These are phyloP conservation scores for Nannobrachium achirus DNA, from an alignment of 2,113 vertebrate species.

Conservation along the genomic window DNA sequence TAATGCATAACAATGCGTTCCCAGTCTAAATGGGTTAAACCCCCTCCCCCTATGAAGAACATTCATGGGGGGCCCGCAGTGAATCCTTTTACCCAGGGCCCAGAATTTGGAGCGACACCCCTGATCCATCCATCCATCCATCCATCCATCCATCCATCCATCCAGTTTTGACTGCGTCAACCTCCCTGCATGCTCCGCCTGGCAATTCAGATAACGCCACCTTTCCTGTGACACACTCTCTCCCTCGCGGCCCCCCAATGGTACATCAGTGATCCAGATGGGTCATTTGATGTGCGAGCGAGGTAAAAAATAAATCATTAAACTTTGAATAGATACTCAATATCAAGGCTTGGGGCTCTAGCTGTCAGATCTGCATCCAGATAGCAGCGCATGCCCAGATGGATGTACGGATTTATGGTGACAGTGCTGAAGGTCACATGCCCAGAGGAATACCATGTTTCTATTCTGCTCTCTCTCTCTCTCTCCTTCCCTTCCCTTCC, in stretches of 20 bases:
- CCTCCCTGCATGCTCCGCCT: conserved; percentile 21
- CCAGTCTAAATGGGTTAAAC: too few species aligned
- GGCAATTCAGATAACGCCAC: conserved; percentile 20
- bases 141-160: too few species aligned
- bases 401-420: conserved; percentile 46
- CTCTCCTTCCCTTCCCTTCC: not conserved
- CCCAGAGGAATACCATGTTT: conserved; percentile 12
- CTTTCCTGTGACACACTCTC: conserved; percentile 33
- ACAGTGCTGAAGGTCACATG: conserved; percentile 39
- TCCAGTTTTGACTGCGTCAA: conserved; percentile 21
- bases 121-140: too few species aligned
- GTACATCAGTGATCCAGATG: conserved; percentile 31
- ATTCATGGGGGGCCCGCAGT: too few species aligned
- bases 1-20: too few species aligned
- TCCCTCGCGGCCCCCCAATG: not conserved
- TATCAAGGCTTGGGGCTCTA: conserved; percentile 33
- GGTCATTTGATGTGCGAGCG: not conserved
- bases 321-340: conserved; percentile 48
- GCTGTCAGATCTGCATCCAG: conserved; percentile 21
- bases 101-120: too few species aligned
- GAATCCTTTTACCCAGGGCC: too few species aligned
- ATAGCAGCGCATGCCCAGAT: conserved; percentile 15
- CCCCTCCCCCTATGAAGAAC: too few species aligned
- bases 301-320: conserved; percentile 34
- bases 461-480: not conserved